Evolutionary conservation across 1,140 invertebrate genomes (phyloP).

Genomic region (Aethina tumida): DNA sequence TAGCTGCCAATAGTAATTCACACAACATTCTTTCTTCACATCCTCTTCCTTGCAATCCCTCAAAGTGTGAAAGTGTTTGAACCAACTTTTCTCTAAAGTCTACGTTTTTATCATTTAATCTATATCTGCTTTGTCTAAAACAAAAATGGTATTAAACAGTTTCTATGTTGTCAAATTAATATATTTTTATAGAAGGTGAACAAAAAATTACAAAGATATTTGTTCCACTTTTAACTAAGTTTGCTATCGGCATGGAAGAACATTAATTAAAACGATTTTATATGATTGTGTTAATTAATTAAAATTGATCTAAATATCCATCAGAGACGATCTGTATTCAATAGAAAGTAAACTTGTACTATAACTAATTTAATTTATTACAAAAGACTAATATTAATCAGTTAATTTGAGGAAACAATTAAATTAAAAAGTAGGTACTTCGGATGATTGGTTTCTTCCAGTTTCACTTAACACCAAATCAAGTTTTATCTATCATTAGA

Average conservation of each 20-base stretch:
- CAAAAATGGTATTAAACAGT: background rate
- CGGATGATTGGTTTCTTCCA: background rate
- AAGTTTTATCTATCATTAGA: background rate
- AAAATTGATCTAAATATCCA: too few relatives aligned
- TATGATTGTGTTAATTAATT: too few relatives aligned
- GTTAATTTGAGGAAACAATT: constrained; percentile 1
- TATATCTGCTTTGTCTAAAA: constrained; percentile 17
- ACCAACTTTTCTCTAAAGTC: constrained; percentile 16
- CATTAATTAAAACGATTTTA: too few relatives aligned
- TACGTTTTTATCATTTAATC: constrained; percentile 15
- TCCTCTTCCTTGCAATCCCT: constrained; percentile 24
- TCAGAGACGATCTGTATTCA: too few relatives aligned
- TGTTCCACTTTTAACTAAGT: background rate
- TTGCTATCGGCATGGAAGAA: constrained; percentile 2
- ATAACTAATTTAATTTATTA: too few relatives aligned
- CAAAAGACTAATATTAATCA: background rate
- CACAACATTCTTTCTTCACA: constrained; percentile 35
- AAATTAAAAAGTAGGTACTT: background rate
- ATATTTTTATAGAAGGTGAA: constrained; percentile 1
- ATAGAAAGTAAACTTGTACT: too few relatives aligned
- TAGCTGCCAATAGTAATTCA: constrained; percentile 29
- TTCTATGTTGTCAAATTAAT: background rate
- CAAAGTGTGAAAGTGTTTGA: constrained; percentile 20
- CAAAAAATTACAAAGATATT: background rate
- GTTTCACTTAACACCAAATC: background rate